Percentiles rank a stretch among this genome's conserved stretches.
These are phyloP conservation scores for Amblyornis subalaris DNA, from an alignment of 2,113 vertebrate species.

Conservation along the genomic window DNA sequence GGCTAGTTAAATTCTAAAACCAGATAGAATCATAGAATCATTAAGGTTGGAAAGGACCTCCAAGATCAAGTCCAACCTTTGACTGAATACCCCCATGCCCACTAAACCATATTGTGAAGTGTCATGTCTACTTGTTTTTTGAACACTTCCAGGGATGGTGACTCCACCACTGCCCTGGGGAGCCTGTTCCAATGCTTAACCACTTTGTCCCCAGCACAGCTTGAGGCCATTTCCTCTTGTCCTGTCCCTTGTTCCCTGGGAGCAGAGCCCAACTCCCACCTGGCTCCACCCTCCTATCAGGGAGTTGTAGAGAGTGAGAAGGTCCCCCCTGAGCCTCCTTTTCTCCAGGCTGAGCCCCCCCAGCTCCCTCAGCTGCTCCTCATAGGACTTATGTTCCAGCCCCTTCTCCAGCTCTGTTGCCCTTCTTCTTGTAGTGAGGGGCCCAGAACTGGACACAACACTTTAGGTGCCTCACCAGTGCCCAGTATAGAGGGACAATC, in stretches of 20 bases:
- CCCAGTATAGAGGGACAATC: neutral
- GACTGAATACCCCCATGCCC: neutral
- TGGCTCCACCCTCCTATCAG: neutral
- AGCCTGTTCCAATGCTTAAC: neutral
- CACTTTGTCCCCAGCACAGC: neutral
- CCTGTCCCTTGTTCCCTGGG: neutral
- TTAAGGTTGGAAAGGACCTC: neutral
- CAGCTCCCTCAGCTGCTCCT: neutral
- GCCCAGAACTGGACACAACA: neutral
- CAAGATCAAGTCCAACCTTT: neutral
- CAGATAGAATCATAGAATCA: neutral
- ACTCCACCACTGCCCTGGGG: neutral
- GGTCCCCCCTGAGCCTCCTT: neutral
- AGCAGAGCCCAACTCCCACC: neutral
- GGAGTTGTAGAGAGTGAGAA: neutral
- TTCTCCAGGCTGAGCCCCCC: neutral
- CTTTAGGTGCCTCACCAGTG: neutral
- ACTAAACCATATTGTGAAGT: neutral
- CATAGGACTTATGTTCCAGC: neutral
- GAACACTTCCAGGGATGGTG: neutral
- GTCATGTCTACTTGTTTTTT: neutral
- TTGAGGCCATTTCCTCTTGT: neutral
- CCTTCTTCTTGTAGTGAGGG: neutral
- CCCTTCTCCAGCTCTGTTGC: neutral
- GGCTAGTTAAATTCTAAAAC: neutral